Percentiles rank a stretch among this genome's conserved stretches.
phyloP scores from a whole-genome alignment of 2,888 invertebrate species.

The Drosophila borealis region DNA sequence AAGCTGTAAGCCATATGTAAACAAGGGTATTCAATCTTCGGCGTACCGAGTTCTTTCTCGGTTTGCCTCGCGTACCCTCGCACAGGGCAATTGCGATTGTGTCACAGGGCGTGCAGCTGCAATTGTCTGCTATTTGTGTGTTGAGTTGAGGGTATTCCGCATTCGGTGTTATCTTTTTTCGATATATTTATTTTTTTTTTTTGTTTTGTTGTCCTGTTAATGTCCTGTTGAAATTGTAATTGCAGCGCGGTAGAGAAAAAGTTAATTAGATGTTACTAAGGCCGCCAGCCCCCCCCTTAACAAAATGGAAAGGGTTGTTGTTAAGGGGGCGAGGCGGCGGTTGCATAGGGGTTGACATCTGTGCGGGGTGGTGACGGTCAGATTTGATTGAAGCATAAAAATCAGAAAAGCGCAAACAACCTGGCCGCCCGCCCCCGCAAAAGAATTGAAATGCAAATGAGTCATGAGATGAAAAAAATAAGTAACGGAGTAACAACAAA shows the following conservation, averaged over 20 bases:
- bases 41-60: too few species aligned
- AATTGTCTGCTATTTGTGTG: not conserved
- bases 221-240: constrained; percentile 72
- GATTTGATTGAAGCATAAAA: constrained; percentile 63
- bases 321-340: not conserved
- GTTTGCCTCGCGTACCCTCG: constrained; percentile 17
- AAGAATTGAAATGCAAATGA: constrained; percentile 45
- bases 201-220: constrained; percentile 24
- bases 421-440: constrained; percentile 2
- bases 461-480: constrained; percentile 42
- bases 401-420: not conserved
- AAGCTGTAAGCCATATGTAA: too few species aligned
- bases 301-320: constrained; percentile 13
- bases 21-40: too few species aligned
- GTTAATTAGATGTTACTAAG: constrained; percentile 79
- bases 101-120: not conserved
- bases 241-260: constrained; percentile 63
- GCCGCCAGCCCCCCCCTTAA: constrained; percentile 32
- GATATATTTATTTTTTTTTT: constrained; percentile 1
- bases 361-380: not conserved
- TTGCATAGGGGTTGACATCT: constrained; percentile 5
- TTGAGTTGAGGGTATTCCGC: constrained; percentile 23
- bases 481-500: constrained; percentile 64
- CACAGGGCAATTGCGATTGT: not conserved
- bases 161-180: constrained; percentile 8